Conservation (phyloP, 2,888 invertebrate genomes). For the Eucera pruinosa region DNA sequence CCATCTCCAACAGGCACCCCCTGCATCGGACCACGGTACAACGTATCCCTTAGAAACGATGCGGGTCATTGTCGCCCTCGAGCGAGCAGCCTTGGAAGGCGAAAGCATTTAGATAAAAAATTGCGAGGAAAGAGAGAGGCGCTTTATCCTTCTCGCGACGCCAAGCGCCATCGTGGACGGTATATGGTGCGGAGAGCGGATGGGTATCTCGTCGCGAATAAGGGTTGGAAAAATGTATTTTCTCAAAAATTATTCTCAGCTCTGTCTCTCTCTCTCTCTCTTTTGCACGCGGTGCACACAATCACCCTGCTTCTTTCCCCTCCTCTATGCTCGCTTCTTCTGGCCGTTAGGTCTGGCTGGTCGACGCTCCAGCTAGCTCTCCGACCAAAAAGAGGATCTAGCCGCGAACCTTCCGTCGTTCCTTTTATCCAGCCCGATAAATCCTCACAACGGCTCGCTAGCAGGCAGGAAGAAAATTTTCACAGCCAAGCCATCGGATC, state of each 20-base stretch:
- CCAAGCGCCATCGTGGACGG: slow-evolving; percentile 58
- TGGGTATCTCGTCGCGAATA: slow-evolving; percentile 67
- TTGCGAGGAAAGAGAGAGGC: slow-evolving; percentile 62
- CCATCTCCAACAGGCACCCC: background rate
- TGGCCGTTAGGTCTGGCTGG: slow-evolving; percentile 18
- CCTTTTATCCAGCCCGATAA: slow-evolving; percentile 68
- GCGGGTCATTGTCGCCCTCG: slow-evolving; percentile 63
- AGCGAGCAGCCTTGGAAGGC: slow-evolving; percentile 55
- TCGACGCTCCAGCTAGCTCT: slow-evolving; percentile 39
- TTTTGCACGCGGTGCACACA: background rate
- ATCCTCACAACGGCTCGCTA: slow-evolving; percentile 60
- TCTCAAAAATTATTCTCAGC: slow-evolving; percentile 75
- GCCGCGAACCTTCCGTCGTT: slow-evolving; percentile 61
- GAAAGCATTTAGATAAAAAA: slow-evolving; percentile 77
- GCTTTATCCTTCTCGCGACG: slow-evolving; percentile 66
- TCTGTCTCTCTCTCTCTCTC: slow-evolving; percentile 13
- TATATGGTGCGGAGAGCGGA: slow-evolving; percentile 76
- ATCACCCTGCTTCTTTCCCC: background rate
- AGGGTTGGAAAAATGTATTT: slow-evolving; percentile 74
- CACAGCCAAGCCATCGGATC: slow-evolving; percentile 67
- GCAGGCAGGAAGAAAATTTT: slow-evolving; percentile 63
- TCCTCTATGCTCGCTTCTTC: background rate
- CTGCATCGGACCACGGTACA: background rate
- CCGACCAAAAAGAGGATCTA: slow-evolving; percentile 58
- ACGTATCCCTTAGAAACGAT: slow-evolving; percentile 38